These are phyloP conservation scores for Ascidia mentula DNA, from an alignment of 23 tunicate genomes.

Conservation along the genomic window DNA sequence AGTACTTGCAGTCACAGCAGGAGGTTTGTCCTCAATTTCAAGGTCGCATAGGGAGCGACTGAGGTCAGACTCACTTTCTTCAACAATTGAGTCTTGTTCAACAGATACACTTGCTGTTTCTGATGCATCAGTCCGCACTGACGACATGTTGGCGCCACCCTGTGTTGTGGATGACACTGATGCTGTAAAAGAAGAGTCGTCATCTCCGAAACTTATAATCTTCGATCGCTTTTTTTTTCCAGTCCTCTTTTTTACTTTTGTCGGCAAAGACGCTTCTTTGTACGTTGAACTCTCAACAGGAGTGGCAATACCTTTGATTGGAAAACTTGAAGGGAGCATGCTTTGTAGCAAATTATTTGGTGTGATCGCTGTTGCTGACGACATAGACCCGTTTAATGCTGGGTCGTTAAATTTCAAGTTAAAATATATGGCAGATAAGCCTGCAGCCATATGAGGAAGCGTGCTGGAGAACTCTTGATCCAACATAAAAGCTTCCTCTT, in stretches of 20 bases:
- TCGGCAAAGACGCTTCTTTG: conserved; percentile 18
- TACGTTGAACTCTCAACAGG: neutral
- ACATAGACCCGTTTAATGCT: conserved; percentile 29
- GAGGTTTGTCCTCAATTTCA: neutral
- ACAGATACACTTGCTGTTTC: neutral
- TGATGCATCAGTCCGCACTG: neutral
- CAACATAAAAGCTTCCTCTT: conserved; percentile 61
- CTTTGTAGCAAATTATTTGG: neutral
- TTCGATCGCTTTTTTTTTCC: conserved; percentile 45
- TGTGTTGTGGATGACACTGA: neutral
- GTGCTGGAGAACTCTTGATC: conserved; percentile 76
- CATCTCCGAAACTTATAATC: conserved; percentile 57
- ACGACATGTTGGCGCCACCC: neutral
- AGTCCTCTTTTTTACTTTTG: conserved; percentile 36
- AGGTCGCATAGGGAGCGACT: neutral
- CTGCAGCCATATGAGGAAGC: conserved; percentile 82
- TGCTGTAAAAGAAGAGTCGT: conserved; percentile 17
- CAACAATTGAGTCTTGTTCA: neutral
- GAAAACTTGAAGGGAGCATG: neutral
- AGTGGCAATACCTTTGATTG: neutral
- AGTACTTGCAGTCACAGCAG: neutral
- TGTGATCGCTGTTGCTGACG: neutral
- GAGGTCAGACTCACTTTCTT: conserved; percentile 6
- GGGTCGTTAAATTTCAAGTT: conserved; percentile 39
- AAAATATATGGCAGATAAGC: conserved; percentile 45